Evolutionary conservation across 2,888 invertebrate genomes (phyloP), one percentile per base, ranked within the genome.

Genomic region (Monopis laevigella): DNA sequence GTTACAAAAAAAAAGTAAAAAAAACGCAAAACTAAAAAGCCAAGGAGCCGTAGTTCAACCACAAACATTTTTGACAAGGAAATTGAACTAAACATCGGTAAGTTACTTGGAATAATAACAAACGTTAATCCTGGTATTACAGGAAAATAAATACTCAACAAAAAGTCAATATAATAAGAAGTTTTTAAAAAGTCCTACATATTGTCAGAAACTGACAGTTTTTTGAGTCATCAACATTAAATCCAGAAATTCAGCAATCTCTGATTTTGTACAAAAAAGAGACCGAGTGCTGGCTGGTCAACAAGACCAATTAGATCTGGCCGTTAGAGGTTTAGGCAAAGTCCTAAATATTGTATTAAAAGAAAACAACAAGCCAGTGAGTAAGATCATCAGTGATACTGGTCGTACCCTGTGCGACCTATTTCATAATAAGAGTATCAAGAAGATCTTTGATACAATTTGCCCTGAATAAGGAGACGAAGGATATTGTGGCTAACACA

Each of bases 381-480:
- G 27, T n/a, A 42, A 42, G 14, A 3, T 36, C 11, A 11, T 42
- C 10, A 42, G 35, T 26, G 42, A 42, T 12, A 36, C 42, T 3
- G 42, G 27, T 36, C 42, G 36, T 6, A 36, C 29, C 11, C n/a
- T 36, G n/a, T 35, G 42, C 6, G 18, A 40, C n/a, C 10, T 40
- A n/a, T 24, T 21, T 27, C 28, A 40, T 13, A 11, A 3, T 2
- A 16, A 40, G 10, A 27, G 24, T 5, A 11, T 29, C 28, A 10
- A 11, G 40, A 10, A 14, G 29, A 29, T 18, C 17, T 40, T 40
- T 40, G 8, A 29, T 40, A 18, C 29, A 21, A 14, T 14, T 17
- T 7, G 24, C 28, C 10, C n/a, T 40, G 3, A 40, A 40, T 26
- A 29, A 29, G 11, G 8, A 7, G 5, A 29, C 19, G 2, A 29